Percentiles rank a stretch among this genome's conserved stretches.
These are phyloP conservation scores for Philereme transversata DNA, from an alignment of 2,888 invertebrate species.

Conservation along the genomic window DNA sequence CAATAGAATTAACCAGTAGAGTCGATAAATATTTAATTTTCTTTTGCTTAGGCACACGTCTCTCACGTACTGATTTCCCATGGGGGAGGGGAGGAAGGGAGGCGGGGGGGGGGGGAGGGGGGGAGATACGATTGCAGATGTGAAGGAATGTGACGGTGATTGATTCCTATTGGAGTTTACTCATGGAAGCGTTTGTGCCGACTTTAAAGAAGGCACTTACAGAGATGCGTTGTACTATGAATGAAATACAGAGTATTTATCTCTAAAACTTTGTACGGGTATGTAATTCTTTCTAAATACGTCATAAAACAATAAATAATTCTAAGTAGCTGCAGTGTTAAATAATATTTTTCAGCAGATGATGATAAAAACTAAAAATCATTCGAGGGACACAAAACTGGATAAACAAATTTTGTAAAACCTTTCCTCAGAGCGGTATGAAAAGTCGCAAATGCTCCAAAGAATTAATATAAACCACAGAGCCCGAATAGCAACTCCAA, in stretches of 20 bases:
- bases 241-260: too few species aligned
- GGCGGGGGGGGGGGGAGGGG: conserved; percentile 22
- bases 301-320: too few species aligned
- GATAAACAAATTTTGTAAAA: too few species aligned
- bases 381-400: too few species aligned
- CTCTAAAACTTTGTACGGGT: too few species aligned
- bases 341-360: too few species aligned
- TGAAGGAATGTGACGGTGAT: conserved; percentile 39
- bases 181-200: conserved; percentile 9
- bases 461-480: conserved; percentile 16
- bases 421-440: too few species aligned
- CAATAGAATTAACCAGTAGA: conserved; percentile 33
- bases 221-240: too few species aligned
- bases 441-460: neutral
- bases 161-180: conserved; percentile 34
- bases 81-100: conserved; percentile 17
- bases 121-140: conserved; percentile 26
- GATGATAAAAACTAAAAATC: too few species aligned
- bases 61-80: conserved; percentile 37
- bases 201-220: conserved; percentile 1
- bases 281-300: too few species aligned
- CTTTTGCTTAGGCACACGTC: conserved; percentile 40
- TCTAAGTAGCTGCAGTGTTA: too few species aligned
- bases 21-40: conserved; percentile 42
- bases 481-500: conserved; percentile 3